phyloP scores from a whole-genome alignment of 2,797 vertebrate species.

The Triplophysa yarkandensis region DNA sequence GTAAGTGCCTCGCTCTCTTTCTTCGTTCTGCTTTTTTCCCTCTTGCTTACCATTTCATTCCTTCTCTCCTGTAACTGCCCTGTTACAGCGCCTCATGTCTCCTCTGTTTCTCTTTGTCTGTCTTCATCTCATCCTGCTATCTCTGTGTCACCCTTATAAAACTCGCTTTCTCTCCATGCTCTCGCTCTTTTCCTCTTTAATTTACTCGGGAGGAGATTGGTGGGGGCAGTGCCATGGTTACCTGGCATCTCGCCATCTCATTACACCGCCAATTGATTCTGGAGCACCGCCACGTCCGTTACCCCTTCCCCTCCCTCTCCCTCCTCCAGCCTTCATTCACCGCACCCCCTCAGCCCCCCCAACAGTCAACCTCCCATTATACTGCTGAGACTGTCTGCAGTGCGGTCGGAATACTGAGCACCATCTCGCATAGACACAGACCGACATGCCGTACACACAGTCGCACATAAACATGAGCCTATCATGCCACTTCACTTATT shows the following conservation, averaged over 20 bases:
- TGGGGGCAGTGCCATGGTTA: conserved; percentile 82
- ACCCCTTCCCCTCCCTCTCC: conserved; percentile 64
- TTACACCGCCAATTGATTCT: conserved; percentile 89
- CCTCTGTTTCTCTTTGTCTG: conserved; percentile 50
- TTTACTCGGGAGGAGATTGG: conserved; percentile 79
- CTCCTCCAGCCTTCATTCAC: conserved; percentile 59
- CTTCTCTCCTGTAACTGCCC: conserved; percentile 56
- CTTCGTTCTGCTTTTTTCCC: background rate
- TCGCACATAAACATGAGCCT: conserved; percentile 32
- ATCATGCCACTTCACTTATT: conserved; percentile 29
- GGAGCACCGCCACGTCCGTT: conserved; percentile 78
- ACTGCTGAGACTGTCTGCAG: conserved; percentile 77
- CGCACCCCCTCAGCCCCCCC: conserved; percentile 66
- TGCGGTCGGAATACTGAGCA: conserved; percentile 64
- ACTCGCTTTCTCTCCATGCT: conserved; percentile 54
- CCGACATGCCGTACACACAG: conserved; percentile 9
- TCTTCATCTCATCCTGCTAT: conserved; percentile 51
- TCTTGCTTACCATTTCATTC: background rate
- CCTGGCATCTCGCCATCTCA: conserved; percentile 85
- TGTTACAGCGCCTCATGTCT: conserved; percentile 22
- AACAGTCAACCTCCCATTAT: conserved; percentile 66
- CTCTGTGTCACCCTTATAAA: conserved; percentile 45
- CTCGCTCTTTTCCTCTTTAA: conserved; percentile 76
- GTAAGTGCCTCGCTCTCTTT: conserved; percentile 47
- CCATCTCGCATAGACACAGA: conserved; percentile 40